phyloP scores from a whole-genome alignment of 2,113 vertebrate species.

The Nerophis lumbriciformis region DNA sequence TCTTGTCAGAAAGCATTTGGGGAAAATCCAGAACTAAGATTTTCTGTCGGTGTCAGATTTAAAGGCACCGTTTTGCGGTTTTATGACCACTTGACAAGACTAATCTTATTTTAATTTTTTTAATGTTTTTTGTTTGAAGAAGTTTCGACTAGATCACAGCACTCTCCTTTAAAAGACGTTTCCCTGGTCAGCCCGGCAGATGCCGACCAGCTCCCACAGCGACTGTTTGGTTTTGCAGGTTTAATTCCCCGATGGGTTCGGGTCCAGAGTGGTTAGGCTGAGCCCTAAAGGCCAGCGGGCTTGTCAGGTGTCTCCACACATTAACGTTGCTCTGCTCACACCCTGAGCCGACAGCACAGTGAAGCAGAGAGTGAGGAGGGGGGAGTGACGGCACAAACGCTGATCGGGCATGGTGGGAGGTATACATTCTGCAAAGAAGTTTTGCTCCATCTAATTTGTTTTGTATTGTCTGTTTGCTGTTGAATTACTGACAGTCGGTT shows the following conservation, averaged over 20 bases:
- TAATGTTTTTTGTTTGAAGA: too few relatives aligned
- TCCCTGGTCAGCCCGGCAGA: conserved; percentile 40
- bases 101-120: background rate
- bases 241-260: conserved; percentile 60
- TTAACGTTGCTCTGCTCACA: conserved; percentile 59
- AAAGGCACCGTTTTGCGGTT: background rate
- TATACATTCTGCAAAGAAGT: background rate
- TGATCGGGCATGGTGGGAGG: conserved; percentile 38
- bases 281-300: conserved; percentile 60
- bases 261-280: conserved; percentile 67
- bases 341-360: conserved; percentile 59
- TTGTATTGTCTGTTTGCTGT: background rate
- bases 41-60: conserved; percentile 1
- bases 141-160: background rate
- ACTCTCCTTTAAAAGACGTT: background rate
- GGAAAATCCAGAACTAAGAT: conserved; percentile 16
- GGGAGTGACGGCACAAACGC: conserved; percentile 8
- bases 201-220: conserved; percentile 62
- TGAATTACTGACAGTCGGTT: background rate
- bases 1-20: conserved; percentile 15
- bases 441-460: background rate
- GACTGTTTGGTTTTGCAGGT: conserved; percentile 71
- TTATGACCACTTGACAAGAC: background rate
- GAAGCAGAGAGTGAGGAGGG: conserved; percentile 26
- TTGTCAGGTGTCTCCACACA: conserved; percentile 69